phyloP scores from a whole-genome alignment of 1,140 invertebrate species.

The Galendromus occidentalis region DNA sequence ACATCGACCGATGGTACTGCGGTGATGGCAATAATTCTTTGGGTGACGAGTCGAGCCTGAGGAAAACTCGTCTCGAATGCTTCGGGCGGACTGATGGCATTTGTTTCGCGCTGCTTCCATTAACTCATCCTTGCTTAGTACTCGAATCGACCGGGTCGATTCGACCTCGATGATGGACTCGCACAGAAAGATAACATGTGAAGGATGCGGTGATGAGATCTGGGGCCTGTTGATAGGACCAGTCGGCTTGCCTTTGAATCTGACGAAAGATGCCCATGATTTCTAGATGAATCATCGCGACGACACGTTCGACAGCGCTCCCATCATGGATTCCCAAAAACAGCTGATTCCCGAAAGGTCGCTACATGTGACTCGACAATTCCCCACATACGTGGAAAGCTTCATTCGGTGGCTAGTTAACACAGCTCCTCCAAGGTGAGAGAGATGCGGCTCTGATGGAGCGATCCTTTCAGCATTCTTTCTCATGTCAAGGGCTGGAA shows the following conservation, averaged over 20 bases:
- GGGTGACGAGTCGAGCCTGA: not conserved
- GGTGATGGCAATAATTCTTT: not conserved
- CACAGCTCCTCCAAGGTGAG: not conserved
- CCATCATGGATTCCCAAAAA: not conserved
- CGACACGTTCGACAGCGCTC: not conserved
- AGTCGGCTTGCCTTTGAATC: too few relatives aligned
- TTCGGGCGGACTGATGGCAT: not conserved
- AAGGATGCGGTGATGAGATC: too few relatives aligned
- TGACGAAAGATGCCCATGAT: not conserved
- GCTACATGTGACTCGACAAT: not conserved
- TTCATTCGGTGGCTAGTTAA: slow-evolving; percentile 4
- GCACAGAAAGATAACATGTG: too few relatives aligned
- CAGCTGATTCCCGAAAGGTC: not conserved
- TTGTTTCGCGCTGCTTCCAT: not conserved
- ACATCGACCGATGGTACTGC: not conserved
- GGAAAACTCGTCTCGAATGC: not conserved
- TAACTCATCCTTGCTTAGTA: not conserved
- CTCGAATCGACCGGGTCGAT: not conserved
- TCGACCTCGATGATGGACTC: not conserved
- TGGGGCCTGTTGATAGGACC: too few relatives aligned
- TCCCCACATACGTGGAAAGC: not conserved
- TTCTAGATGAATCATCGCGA: not conserved
- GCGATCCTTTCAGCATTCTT: too few relatives aligned
- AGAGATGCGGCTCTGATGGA: too few relatives aligned
- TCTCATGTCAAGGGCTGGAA: too few relatives aligned